These are phyloP conservation scores for Glaucopsyche alexis DNA, from an alignment of 2,888 invertebrate species.

Conservation along the genomic window DNA sequence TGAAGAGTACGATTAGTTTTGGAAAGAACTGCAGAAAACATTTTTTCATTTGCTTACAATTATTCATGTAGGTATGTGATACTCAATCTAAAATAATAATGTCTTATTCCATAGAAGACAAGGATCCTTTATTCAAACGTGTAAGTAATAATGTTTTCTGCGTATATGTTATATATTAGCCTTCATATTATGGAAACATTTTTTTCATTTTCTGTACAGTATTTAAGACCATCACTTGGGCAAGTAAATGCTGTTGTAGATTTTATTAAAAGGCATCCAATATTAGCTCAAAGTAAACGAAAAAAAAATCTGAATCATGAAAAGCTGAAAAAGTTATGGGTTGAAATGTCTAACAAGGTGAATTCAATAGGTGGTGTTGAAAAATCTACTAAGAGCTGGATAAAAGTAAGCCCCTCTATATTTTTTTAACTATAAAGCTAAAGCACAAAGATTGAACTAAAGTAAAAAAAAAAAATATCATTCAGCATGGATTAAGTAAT, in stretches of 20 bases:
- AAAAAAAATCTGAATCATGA: slow-evolving; percentile 53
- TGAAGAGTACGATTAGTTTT: too few species aligned
- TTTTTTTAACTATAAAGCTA: not conserved
- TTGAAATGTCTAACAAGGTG: slow-evolving; percentile 53
- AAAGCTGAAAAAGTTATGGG: slow-evolving; percentile 60
- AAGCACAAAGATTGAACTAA: not conserved
- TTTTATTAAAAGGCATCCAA: slow-evolving; percentile 63
- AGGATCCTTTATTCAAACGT: not conserved
- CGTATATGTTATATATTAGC: too few species aligned
- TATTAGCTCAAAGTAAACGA: slow-evolving; percentile 55
- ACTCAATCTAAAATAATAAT: not conserved
- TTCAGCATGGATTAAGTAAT: too few species aligned
- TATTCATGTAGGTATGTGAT: too few species aligned
- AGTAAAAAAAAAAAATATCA: too few species aligned
- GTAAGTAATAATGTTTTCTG: not conserved
- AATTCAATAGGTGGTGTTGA: slow-evolving; percentile 59
- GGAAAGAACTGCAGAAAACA: not conserved
- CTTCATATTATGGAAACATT: too few species aligned
- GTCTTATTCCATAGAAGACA: not conserved
- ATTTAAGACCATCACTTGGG: slow-evolving; percentile 53
- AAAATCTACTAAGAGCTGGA: slow-evolving; percentile 65
- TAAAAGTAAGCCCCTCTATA: slow-evolving; percentile 51
- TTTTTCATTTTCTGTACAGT: slow-evolving; percentile 29
- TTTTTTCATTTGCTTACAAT: too few species aligned
- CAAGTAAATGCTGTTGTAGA: slow-evolving; percentile 61